Conservation (phyloP, 2,797 vertebrate genomes). For the Mastacembelus armatus region DNA sequence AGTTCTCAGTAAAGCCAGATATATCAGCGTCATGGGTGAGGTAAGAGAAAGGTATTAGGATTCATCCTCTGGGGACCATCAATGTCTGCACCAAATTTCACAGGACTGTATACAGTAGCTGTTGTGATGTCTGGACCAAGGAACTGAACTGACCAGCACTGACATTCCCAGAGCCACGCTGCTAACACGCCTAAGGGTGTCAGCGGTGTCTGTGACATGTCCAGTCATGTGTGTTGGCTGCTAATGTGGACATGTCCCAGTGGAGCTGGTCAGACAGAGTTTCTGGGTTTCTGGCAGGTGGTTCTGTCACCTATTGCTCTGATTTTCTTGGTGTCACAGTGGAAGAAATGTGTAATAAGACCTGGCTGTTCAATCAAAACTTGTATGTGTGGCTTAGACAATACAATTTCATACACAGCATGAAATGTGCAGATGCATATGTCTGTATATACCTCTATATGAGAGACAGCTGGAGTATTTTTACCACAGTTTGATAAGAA, state of each 20-base stretch:
- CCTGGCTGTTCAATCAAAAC: neutral
- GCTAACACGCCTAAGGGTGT: too few relatives aligned
- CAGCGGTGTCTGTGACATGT: neutral
- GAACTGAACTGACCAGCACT: neutral
- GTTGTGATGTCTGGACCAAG: neutral
- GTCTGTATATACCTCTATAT: neutral
- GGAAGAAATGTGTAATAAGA: neutral
- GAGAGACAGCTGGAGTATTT: conserved; percentile 1
- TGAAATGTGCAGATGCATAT: neutral
- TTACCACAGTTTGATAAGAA: conserved; percentile 3
- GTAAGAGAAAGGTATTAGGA: too few relatives aligned
- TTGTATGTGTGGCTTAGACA: neutral
- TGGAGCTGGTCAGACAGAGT: too few relatives aligned
- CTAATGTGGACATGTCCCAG: too few relatives aligned
- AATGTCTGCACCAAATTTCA: neutral
- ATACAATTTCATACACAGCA: neutral
- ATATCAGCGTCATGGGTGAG: too few relatives aligned
- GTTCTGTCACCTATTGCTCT: neutral
- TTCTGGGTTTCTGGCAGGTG: neutral
- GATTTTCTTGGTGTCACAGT: neutral
- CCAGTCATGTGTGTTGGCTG: neutral
- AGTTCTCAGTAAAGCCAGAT: too few relatives aligned
- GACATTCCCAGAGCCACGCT: too few relatives aligned
- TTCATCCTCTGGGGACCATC: neutral
- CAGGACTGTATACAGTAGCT: neutral